Evolutionary conservation across 2,797 vertebrate genomes (phyloP).

Genomic region (Danio kyathit): DNA sequence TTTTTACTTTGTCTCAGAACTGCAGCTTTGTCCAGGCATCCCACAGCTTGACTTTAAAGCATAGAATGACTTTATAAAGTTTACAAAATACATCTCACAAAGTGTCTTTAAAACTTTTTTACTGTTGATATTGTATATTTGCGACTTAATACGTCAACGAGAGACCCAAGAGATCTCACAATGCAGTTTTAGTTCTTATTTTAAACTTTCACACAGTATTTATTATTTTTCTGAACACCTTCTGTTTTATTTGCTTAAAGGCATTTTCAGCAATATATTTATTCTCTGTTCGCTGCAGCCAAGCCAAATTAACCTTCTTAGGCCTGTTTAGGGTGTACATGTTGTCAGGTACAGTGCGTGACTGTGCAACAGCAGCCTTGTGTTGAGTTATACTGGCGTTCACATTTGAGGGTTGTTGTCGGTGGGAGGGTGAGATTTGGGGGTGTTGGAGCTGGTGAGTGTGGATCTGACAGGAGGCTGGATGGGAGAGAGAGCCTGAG

Average conservation of each 20-base stretch:
- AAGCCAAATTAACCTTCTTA: background rate
- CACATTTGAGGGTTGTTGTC: slow-evolving; percentile 31
- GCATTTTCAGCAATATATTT: background rate
- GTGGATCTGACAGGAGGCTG: slow-evolving; percentile 68
- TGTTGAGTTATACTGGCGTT: slow-evolving; percentile 50
- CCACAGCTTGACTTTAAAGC: background rate
- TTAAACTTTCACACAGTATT: background rate
- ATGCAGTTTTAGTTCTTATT: background rate
- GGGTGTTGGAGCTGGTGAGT: slow-evolving; percentile 70
- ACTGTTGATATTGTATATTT: background rate
- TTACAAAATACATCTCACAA: background rate
- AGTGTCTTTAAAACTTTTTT: background rate
- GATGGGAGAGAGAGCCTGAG: slow-evolving; percentile 51
- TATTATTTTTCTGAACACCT: background rate
- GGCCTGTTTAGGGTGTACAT: background rate
- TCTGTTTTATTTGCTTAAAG: slow-evolving; percentile 1
- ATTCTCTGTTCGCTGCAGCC: background rate
- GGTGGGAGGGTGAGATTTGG: slow-evolving; percentile 13
- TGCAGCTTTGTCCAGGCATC: background rate
- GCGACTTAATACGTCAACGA: background rate
- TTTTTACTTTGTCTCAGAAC: background rate
- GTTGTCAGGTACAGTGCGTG: background rate
- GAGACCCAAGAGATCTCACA: background rate
- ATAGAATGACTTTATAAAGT: background rate
- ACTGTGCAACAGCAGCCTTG: slow-evolving; percentile 59